These are phyloP conservation scores for Clinocottus analis DNA, from an alignment of 2,113 vertebrate species.

Conservation along the genomic window DNA sequence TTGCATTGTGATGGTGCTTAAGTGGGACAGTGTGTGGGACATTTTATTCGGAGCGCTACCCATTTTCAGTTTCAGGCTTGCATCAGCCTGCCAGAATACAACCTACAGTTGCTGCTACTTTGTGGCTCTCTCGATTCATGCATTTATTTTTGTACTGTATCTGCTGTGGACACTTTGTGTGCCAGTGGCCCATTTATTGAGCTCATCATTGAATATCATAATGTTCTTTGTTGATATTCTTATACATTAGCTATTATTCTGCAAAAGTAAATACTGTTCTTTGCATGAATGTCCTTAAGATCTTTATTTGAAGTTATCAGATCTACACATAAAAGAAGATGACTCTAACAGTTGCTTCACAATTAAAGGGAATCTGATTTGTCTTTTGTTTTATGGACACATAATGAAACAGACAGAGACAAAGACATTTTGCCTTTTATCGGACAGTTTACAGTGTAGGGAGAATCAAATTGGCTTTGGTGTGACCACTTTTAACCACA, in stretches of 20 bases:
- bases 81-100: conserved; percentile 58
- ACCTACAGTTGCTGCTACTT: conserved; percentile 57
- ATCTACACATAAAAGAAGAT: conserved; percentile 14
- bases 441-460: not conserved
- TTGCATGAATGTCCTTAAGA: conserved; percentile 55
- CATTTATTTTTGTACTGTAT: conserved; percentile 74
- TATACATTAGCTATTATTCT: conserved; percentile 66
- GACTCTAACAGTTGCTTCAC: not conserved
- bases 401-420: not conserved
- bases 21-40: conserved; percentile 68
- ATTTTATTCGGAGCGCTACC: conserved; percentile 55
- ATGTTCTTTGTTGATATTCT: conserved; percentile 69
- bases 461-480: not conserved
- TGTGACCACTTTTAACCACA: not conserved
- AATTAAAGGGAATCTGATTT: not conserved
- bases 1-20: conserved; percentile 37
- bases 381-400: not conserved
- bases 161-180: conserved; percentile 71
- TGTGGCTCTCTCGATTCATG: conserved; percentile 47
- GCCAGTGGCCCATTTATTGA: conserved; percentile 76
- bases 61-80: conserved; percentile 46
- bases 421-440: not conserved
- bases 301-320: conserved; percentile 26
- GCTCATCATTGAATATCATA: conserved; percentile 66
- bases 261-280: conserved; percentile 74